Evolutionary conservation across 2,888 invertebrate species (phyloP).

Genomic region (Cerastis rubricosa): DNA sequence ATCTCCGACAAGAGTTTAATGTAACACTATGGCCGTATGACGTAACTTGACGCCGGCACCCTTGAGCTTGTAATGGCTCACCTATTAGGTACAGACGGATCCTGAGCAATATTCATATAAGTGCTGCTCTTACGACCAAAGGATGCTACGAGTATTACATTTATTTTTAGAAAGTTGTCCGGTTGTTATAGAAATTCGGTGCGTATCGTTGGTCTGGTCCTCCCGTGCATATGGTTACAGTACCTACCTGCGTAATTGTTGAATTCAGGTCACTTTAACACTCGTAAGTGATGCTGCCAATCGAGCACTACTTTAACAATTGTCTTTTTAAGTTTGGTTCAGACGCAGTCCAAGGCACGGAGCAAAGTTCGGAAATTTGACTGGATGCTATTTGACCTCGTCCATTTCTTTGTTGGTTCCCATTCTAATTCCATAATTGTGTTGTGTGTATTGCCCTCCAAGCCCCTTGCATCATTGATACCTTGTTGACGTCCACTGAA

Average conservation of each 20-base stretch:
- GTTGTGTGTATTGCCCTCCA: background rate
- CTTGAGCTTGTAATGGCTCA: conserved; percentile 53
- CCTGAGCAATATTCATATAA: conserved; percentile 43
- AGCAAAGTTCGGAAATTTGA: background rate
- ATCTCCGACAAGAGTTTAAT: conserved; percentile 15
- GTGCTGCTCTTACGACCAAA: conserved; percentile 34
- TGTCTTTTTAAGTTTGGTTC: conserved; percentile 26
- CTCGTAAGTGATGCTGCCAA: conserved; percentile 35
- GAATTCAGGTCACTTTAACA: conserved; percentile 49
- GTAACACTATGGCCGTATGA: conserved; percentile 36
- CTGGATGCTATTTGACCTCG: background rate
- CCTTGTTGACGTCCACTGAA: conserved; percentile 12
- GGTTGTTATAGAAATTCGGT: conserved; percentile 6
- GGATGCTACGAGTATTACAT: conserved; percentile 42
- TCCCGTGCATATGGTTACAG: conserved; percentile 4
- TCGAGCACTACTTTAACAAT: conserved; percentile 40
- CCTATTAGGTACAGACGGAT: conserved; percentile 57
- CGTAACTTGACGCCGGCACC: conserved; percentile 41
- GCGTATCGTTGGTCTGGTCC: conserved; percentile 2
- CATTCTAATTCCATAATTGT: background rate
- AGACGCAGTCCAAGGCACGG: conserved; percentile 9
- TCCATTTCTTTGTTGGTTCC: background rate
- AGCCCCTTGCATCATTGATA: conserved; percentile 1
- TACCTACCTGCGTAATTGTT: conserved; percentile 37
- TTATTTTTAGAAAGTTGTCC: conserved; percentile 30